Percentiles rank a stretch among this genome's conserved stretches.
These are phyloP conservation scores for Ostrea edulis DNA, from an alignment of 1,140 invertebrate genomes.

Conservation along the genomic window DNA sequence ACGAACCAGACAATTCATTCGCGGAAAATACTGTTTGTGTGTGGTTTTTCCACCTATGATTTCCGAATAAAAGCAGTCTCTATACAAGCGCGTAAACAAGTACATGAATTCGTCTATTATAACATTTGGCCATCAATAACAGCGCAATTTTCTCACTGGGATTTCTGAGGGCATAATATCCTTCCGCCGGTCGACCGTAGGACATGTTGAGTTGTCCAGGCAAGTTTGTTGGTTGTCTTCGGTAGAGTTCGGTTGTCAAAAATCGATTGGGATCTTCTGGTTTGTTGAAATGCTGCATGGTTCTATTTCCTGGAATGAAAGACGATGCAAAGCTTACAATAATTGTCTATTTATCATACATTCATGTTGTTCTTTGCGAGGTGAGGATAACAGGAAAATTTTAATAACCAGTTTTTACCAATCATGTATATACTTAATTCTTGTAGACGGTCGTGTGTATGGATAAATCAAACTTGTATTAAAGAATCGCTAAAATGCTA, in stretches of 20 bases:
- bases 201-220: slow-evolving; percentile 72
- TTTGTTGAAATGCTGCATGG: slow-evolving; percentile 72
- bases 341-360: background rate
- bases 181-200: slow-evolving; percentile 75
- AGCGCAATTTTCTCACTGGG: slow-evolving; percentile 67
- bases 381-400: too few relatives aligned
- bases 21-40: too few relatives aligned
- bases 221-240: slow-evolving; percentile 74
- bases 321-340: background rate
- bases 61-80: too few relatives aligned
- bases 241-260: slow-evolving; percentile 75
- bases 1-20: too few relatives aligned
- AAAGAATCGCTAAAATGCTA: too few relatives aligned
- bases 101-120: background rate
- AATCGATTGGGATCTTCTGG: slow-evolving; percentile 73
- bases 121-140: background rate
- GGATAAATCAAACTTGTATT: too few relatives aligned
- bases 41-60: too few relatives aligned
- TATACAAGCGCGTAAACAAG: too few relatives aligned
- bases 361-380: too few relatives aligned
- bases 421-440: too few relatives aligned
- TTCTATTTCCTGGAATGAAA: slow-evolving; percentile 67
- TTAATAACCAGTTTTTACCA: too few relatives aligned
- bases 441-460: too few relatives aligned
- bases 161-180: slow-evolving; percentile 76